These are phyloP conservation scores for Deilephila elpenor DNA, from an alignment of 2,888 invertebrate species.

Conservation along the genomic window DNA sequence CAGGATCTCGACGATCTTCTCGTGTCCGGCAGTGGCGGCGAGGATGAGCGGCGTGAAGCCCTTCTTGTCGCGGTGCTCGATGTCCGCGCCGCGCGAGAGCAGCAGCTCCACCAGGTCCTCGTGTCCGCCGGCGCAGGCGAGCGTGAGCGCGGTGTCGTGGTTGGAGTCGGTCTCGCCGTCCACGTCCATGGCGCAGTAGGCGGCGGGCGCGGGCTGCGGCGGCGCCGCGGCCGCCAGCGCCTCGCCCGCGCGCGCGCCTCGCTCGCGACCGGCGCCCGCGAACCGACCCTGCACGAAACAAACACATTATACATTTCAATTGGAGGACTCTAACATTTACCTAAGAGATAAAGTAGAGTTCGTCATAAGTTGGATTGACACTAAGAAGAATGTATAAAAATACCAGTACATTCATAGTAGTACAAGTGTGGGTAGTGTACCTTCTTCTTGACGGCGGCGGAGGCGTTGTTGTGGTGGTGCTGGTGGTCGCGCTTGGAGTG, in stretches of 20 bases:
- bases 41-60: slow-evolving; percentile 99
- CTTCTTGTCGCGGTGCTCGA: slow-evolving; percentile 99
- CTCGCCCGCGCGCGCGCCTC: slow-evolving; percentile 47
- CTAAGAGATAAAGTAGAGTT: too few relatives aligned
- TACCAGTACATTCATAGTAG: background rate
- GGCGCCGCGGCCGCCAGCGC: slow-evolving; percentile 61
- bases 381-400: too few relatives aligned
- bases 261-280: slow-evolving; percentile 46
- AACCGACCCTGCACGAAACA: slow-evolving; percentile 58
- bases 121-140: slow-evolving; percentile 98
- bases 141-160: slow-evolving; percentile 98
- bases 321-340: background rate
- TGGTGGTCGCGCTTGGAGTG: slow-evolving; percentile 72
- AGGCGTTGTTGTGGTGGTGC: slow-evolving; percentile 61
- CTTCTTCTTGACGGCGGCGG: slow-evolving; percentile 72
- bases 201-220: slow-evolving; percentile 76
- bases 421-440: slow-evolving; percentile 46
- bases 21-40: slow-evolving; percentile 96
- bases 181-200: slow-evolving; percentile 93
- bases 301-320: slow-evolving; percentile 14
- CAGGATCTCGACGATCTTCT: slow-evolving; percentile 94
- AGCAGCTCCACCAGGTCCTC: slow-evolving; percentile 97
- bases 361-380: too few relatives aligned
- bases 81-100: slow-evolving; percentile 95
- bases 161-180: slow-evolving; percentile 99